A percentile compares a stretch with the other conserved stretches of the same genome.
Evolutionary conservation across 2,888 invertebrate genomes (phyloP).

Genomic region (Mayetiola destructor): DNA sequence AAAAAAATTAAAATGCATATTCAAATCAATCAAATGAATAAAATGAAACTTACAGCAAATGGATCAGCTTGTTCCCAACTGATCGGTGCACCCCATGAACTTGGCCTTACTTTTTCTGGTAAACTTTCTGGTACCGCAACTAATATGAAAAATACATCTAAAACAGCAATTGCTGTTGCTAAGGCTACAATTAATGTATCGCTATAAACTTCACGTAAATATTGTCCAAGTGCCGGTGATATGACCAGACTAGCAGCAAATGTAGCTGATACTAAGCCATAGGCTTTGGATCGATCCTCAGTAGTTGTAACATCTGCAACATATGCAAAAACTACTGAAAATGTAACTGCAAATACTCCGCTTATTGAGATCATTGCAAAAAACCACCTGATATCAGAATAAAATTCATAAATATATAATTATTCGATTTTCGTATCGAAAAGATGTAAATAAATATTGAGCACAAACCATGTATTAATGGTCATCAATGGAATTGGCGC

Average conservation of each 20-base stretch:
- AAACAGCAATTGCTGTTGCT: constrained; percentile 86
- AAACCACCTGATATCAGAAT: constrained; percentile 57
- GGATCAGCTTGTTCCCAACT: constrained; percentile 99
- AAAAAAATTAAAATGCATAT: neutral
- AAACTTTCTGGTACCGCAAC: constrained; percentile 97
- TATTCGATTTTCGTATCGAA: neutral
- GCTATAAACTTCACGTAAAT: constrained; percentile 72
- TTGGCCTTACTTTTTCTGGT: constrained; percentile 76
- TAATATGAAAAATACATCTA: constrained; percentile 96
- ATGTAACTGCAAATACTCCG: constrained; percentile 97
- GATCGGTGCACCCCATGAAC: constrained; percentile 72
- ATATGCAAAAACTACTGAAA: constrained; percentile 98
- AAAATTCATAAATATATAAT: neutral
- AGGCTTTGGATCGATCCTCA: constrained; percentile 85
- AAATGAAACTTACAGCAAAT: constrained; percentile 51
- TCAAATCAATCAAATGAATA: neutral
- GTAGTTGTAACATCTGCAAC: constrained; percentile 98
- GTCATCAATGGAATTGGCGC: constrained; percentile 98
- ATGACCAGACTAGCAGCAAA: constrained; percentile 97
- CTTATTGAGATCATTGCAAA: constrained; percentile 98
- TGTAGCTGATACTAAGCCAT: constrained; percentile 95
- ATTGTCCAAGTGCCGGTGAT: constrained; percentile 89
- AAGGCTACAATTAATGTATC: constrained; percentile 80
- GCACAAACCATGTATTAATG: constrained; percentile 81
- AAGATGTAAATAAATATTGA: neutral